Conservation (phyloP, 2,888 invertebrate genomes). For the Empis stercorea region DNA sequence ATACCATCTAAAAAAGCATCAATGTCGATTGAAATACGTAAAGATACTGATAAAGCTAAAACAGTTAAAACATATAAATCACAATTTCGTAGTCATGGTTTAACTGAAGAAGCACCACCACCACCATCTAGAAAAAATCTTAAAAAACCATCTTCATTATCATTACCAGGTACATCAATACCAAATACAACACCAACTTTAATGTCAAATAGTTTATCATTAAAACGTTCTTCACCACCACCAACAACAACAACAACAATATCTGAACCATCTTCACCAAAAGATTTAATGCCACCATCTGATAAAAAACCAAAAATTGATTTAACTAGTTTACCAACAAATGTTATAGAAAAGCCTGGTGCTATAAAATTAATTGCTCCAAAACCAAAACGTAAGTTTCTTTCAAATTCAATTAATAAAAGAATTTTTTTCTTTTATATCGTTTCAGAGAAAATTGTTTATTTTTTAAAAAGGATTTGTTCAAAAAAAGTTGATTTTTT, state of each 20-base stretch:
- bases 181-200: slow-evolving; percentile 1
- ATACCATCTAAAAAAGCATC: slow-evolving; percentile 48
- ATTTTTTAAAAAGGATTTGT: too few species aligned
- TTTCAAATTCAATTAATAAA: slow-evolving; percentile 1
- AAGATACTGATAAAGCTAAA: slow-evolving; percentile 62
- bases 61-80: slow-evolving; percentile 87
- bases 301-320: slow-evolving; percentile 68
- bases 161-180: slow-evolving; percentile 23
- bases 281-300: slow-evolving; percentile 35
- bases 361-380: slow-evolving; percentile 76
- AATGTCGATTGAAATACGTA: slow-evolving; percentile 69
- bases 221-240: slow-evolving; percentile 26
- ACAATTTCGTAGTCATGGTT: slow-evolving; percentile 81
- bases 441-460: not conserved
- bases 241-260: slow-evolving; percentile 13
- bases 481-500: too few species aligned
- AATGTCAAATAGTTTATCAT: slow-evolving; percentile 13
- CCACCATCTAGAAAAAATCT: slow-evolving; percentile 60
- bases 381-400: slow-evolving; percentile 83
- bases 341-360: slow-evolving; percentile 56
- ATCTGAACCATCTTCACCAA: slow-evolving; percentile 6
- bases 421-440: not conserved
- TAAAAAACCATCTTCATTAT: slow-evolving; percentile 44
- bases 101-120: slow-evolving; percentile 79
- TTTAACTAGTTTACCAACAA: slow-evolving; percentile 35